Base-by-base conservation (phyloP, 1,140 invertebrate genomes). In the Onthophagus taurus region DNA sequence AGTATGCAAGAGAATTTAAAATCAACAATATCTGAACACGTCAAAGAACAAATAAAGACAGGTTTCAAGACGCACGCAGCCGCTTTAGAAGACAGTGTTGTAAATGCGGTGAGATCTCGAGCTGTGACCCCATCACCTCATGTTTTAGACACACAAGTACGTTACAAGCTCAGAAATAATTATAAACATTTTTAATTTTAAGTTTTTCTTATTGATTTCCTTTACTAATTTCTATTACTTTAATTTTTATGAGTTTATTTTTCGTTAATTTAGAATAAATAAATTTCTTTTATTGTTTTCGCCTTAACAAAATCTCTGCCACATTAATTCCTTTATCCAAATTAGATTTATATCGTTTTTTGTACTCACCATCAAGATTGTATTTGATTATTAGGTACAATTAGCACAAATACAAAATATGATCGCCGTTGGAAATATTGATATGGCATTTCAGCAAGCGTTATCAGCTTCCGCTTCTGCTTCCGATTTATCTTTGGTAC, bases 401-500 rank as follows among this genome's bases (percentile, higher is more conserved):
- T 75, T 83, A 54, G 68, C 76, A n/a, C 78, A 83, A 50, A 78
- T 92, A 33, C 70, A 83, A 50, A 74, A 80, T 16, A 66, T 86
- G n/a, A 64, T 92, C 13, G 66, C 72, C 21, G 72, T 78, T 48
- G 83, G 84, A 3, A 81, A 89, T 58, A 68, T 83, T 2, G 89
- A 90, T 66, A 76, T 80, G 35, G 90, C 89, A 9, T 93, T 95
- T 64, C 86, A 93, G 63, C 73, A 90, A 69, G 91, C 90, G 16
- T 65, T 97, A 34, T 82, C 78, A 41, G 85, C 88, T 8, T 85
- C 85, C 16, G 38, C 38, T 3, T 82, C 78, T 42, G 85, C 88
- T 8, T 82, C 85, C 29, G 89, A 95, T 68, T 71, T 95, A 14
- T 73, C 75, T 44, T 67, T 92, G 18, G 89, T 94, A 7, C 76